These are phyloP conservation scores for Miniopterus natalensis DNA, from an alignment of 2,113 vertebrate genomes.

Conservation along the genomic window DNA sequence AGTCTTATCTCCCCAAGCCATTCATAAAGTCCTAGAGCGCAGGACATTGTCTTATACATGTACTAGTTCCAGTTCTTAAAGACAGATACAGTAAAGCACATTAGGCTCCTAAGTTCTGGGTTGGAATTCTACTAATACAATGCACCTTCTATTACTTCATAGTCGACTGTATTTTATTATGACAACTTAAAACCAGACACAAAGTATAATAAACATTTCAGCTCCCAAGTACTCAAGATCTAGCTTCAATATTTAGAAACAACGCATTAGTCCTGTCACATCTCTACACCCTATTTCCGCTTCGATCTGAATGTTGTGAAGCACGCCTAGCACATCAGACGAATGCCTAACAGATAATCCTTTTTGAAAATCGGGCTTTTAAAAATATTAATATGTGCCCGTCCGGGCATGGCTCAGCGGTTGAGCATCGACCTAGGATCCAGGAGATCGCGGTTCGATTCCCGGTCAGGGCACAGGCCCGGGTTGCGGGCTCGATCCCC, in stretches of 20 bases:
- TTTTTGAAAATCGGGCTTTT: background rate
- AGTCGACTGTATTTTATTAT: background rate
- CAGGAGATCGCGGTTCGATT: no score
- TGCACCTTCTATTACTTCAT: background rate
- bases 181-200: conserved; percentile 6
- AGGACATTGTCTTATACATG: background rate
- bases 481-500: no score
- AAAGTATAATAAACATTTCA: background rate
- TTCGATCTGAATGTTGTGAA: background rate
- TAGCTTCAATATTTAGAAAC: conserved; percentile 29
- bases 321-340: background rate
- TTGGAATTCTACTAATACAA: background rate
- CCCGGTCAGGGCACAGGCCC: no score
- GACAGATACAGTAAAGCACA: background rate
- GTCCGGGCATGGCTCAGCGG: no score
- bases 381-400: background rate
- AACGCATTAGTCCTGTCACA: background rate
- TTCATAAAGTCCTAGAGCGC: background rate
- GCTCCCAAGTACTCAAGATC: background rate
- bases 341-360: background rate
- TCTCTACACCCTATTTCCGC: background rate
- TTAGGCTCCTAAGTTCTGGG: background rate
- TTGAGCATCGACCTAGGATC: no score
- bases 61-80: conserved; percentile 28
- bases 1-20: background rate